A percentile compares a stretch with the other conserved stretches of the same genome.
phyloP scores from a whole-genome alignment of 2,113 vertebrate genomes.

The Polypterus bichir region DNA sequence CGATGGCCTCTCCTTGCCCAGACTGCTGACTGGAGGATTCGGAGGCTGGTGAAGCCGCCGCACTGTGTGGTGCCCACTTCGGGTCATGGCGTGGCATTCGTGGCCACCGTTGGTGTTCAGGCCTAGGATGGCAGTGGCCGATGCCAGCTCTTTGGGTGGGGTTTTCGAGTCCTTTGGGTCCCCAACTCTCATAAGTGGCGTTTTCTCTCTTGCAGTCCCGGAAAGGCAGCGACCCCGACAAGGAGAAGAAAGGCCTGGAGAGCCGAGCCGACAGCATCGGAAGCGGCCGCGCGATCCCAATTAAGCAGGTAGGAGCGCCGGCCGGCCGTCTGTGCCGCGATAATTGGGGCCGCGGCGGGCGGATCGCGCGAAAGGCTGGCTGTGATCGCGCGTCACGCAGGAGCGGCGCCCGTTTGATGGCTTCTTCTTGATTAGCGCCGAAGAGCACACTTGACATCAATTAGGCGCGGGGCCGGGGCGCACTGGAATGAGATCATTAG shows the following conservation, averaged over 20 bases:
- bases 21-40: too few species aligned
- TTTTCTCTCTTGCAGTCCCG: constrained; percentile 72
- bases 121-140: too few species aligned
- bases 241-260: constrained; percentile 95
- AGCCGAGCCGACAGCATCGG: constrained; percentile 92
- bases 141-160: too few species aligned
- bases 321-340: constrained; percentile 18
- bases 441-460: constrained; percentile 96
- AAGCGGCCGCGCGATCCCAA: constrained; percentile 93
- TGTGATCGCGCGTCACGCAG: constrained; percentile 24
- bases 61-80: too few species aligned
- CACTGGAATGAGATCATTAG: constrained; percentile 88
- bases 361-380: constrained; percentile 6
- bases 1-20: too few species aligned
- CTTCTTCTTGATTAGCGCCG: constrained; percentile 67
- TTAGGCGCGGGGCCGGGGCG: constrained; percentile 78
- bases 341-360: constrained; percentile 31
- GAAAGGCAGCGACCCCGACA: constrained; percentile 90
- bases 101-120: too few species aligned
- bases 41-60: too few species aligned
- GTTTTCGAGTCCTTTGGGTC: too few species aligned
- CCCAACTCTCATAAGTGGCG: too few species aligned
- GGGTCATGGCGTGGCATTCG: too few species aligned
- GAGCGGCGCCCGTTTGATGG: constrained; percentile 49
- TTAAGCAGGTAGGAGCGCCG: constrained; percentile 79